A percentile compares a stretch with the other conserved stretches of the same genome.
Evolutionary conservation across 53 echinoderm and acorn worm genomes (phyloP).

Genomic region (Patiria pectinifera): DNA sequence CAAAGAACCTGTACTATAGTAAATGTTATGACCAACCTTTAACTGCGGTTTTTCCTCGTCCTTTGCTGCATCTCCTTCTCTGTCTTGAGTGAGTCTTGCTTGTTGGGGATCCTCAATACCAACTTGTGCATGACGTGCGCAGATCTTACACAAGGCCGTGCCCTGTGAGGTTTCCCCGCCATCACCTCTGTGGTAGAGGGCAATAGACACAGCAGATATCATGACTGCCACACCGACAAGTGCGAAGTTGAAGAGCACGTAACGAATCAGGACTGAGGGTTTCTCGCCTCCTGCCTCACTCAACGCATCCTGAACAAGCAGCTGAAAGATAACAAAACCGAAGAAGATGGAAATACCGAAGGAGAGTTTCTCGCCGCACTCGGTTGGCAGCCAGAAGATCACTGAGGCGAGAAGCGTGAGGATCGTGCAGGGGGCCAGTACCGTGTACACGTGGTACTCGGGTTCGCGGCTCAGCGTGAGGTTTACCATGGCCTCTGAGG

Average conservation of each 20-base stretch:
- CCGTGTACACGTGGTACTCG: conserved; percentile 31
- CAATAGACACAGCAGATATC: conserved; percentile 4
- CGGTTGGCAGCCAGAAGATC: conserved; percentile 59
- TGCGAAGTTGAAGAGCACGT: conserved; percentile 31
- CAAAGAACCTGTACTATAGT: too few species aligned
- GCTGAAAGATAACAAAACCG: conserved; percentile 56
- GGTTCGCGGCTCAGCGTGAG: conserved; percentile 32
- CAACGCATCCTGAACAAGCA: conserved; percentile 47
- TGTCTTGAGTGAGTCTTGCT: neutral
- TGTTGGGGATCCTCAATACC: neutral
- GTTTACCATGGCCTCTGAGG: neutral
- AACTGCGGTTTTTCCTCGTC: too few species aligned
- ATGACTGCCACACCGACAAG: conserved; percentile 22
- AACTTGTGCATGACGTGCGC: neutral
- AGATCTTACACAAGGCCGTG: neutral
- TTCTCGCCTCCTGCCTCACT: neutral
- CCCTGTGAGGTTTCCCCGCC: neutral
- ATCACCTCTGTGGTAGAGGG: neutral
- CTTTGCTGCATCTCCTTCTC: too few species aligned
- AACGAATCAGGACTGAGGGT: conserved; percentile 20
- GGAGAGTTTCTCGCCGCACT: conserved; percentile 65
- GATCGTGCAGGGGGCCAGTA: conserved; percentile 33
- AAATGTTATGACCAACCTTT: too few species aligned
- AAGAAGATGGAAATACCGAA: conserved; percentile 53
- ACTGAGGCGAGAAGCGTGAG: conserved; percentile 40